Percentiles rank a stretch among this genome's conserved stretches.
These are phyloP conservation scores for Lasioglossum malachurum DNA, from an alignment of 2,888 invertebrate genomes.

Conservation along the genomic window DNA sequence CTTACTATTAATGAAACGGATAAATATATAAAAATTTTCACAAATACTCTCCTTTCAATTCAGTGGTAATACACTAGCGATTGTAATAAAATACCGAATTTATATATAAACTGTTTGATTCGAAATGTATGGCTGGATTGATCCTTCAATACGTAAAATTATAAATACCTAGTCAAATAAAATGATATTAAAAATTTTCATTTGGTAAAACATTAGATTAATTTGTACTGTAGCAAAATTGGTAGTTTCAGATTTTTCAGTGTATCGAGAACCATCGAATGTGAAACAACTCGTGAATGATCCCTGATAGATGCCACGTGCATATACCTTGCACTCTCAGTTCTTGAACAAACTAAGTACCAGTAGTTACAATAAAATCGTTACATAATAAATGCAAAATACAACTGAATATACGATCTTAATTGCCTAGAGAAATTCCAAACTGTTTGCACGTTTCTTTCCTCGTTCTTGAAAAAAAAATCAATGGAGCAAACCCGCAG, in stretches of 20 bases:
- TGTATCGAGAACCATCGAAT: constrained; percentile 17
- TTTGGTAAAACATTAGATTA: constrained; percentile 22
- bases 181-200: constrained; percentile 15
- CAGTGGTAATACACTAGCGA: background rate
- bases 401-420: constrained; percentile 25
- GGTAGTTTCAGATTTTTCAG: constrained; percentile 21
- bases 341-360: constrained; percentile 60
- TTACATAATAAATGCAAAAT: constrained; percentile 44
- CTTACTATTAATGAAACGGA: constrained; percentile 15
- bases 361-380: constrained; percentile 42
- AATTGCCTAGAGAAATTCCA: background rate
- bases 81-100: constrained; percentile 35
- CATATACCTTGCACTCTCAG: constrained; percentile 32
- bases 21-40: background rate
- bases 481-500: constrained; percentile 26
- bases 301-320: constrained; percentile 33
- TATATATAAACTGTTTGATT: constrained; percentile 33
- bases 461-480: background rate
- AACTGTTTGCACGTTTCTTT: constrained; percentile 26
- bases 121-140: constrained; percentile 35
- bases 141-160: background rate
- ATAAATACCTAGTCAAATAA: constrained; percentile 7
- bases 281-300: constrained; percentile 18
- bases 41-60: background rate
- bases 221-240: constrained; percentile 44